Conservation (phyloP, 2,113 vertebrate species). For the Oncorhynchus gorbuscha region DNA sequence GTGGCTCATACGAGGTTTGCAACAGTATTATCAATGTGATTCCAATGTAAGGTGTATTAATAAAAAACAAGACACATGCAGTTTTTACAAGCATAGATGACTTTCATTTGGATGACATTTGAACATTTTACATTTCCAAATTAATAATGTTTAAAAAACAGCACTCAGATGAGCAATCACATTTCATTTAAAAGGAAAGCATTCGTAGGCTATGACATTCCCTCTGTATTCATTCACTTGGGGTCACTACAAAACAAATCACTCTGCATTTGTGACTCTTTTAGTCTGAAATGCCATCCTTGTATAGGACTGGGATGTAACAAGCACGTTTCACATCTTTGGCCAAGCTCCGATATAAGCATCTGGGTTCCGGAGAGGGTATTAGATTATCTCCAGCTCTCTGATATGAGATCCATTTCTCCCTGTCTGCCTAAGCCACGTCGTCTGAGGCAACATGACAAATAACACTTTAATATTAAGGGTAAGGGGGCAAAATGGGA, state of each 20-base stretch:
- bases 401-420: slow-evolving; percentile 23
- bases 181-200: too few species aligned
- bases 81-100: too few species aligned
- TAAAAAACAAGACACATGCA: too few species aligned
- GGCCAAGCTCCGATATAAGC: background rate
- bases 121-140: too few species aligned
- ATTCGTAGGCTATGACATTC: too few species aligned
- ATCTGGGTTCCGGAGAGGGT: background rate
- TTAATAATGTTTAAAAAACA: too few species aligned
- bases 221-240: background rate
- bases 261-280: background rate
- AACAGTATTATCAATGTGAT: too few species aligned
- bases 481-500: slow-evolving; percentile 1
- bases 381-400: slow-evolving; percentile 8
- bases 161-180: too few species aligned
- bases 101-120: too few species aligned
- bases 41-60: too few species aligned
- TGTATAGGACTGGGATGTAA: background rate
- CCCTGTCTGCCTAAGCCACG: slow-evolving; percentile 22
- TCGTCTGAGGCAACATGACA: slow-evolving; percentile 13
- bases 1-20: too few species aligned
- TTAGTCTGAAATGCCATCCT: background rate
- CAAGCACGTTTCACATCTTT: background rate
- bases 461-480: slow-evolving; percentile 29
- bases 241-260: background rate